Evolutionary conservation across 2,888 invertebrate species (phyloP).

Genomic region (Aphodius sticticus): DNA sequence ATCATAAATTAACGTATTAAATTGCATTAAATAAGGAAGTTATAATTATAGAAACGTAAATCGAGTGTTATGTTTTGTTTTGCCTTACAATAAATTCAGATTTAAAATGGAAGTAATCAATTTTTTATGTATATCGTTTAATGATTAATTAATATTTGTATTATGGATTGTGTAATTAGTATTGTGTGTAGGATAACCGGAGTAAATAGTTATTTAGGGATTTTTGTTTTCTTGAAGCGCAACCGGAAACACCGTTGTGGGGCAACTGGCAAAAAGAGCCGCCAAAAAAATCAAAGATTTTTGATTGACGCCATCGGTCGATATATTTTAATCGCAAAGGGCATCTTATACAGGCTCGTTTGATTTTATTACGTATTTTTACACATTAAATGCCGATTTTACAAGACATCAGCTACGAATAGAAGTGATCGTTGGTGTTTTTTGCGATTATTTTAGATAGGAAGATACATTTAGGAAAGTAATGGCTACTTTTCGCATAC

Average conservation of each 20-base stretch:
- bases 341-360: background rate
- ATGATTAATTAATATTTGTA: background rate
- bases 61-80: too few relatives aligned
- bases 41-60: too few relatives aligned
- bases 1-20: too few relatives aligned
- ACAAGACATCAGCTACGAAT: background rate
- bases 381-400: background rate
- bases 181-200: background rate
- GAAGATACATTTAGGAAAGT: background rate
- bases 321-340: background rate
- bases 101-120: too few relatives aligned
- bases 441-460: background rate
- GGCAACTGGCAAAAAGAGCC: background rate
- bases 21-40: too few relatives aligned
- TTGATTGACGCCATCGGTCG: background rate
- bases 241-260: background rate
- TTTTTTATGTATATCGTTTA: background rate
- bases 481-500: slow-evolving; percentile 50
- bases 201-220: background rate
- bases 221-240: background rate
- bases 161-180: too few relatives aligned
- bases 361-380: background rate
- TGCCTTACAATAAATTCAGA: too few relatives aligned
- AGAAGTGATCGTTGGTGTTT: background rate
- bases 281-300: background rate